Evolutionary conservation across 2,888 invertebrate species (phyloP), one percentile per base, ranked within the genome.

Genomic region (Cerastis rubricosa): DNA sequence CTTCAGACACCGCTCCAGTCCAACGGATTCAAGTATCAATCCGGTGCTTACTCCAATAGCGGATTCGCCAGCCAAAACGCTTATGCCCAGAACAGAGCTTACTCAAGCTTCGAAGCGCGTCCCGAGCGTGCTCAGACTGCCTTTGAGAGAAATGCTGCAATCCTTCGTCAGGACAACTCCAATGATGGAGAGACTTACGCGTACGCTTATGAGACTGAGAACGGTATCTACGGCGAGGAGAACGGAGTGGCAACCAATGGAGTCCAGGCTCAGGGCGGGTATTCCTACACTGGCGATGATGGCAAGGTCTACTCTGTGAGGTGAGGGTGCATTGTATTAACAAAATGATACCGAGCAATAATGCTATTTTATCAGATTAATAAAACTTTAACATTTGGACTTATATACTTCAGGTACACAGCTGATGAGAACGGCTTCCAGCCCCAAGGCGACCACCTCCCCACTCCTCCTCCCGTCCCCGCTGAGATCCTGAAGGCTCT

Each of bases 391-490:
- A 35, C 35, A 3, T 35, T 35, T n/a, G n/a, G 54, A 0, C n/a
- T 54, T 1, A 12, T 14, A 3, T 17, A 0, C 67, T 84, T n/a
- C 84, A 96, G 96, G 74, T 96, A 96, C 85, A 95, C 95, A 12
- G 96, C 96, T 83, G 96, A 95, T 72, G 94, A 95, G 88, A 96
- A 96, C 64, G 96, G 96, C 19, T 96, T 96, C 88, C 93, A 93
- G 19, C 94, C 96, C 11, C 91, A 94, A 78, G 96, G 96, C 2
- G 96, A 95, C 61, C 96, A 96, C 78, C 88, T 96, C 11, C 97
- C 97, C 19, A 96, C 96, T 5, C 94, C 94, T 67, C 96, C 95
- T 17, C 96, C 96, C 0, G 88, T 96, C 7, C 96, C 96, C 1
- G 94, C 94, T 85, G 96, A 96, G 84, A 96, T 96, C 80, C 88